Percentiles rank a stretch among this genome's conserved stretches.
These are phyloP conservation scores for Phoebastria nigripes DNA, from an alignment of 2,797 vertebrate species.

Conservation along the genomic window DNA sequence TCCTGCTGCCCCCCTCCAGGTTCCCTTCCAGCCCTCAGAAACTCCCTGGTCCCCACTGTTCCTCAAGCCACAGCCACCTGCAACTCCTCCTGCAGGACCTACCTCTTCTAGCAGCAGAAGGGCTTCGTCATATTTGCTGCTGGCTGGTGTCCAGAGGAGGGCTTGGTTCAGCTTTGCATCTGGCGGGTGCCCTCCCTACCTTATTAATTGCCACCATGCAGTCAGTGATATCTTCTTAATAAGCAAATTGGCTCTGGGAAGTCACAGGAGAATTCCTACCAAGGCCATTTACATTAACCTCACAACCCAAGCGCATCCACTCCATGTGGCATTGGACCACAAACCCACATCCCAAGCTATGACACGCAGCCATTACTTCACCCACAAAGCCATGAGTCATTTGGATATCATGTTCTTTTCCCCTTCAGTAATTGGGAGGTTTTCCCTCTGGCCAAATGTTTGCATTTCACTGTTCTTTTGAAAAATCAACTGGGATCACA, in stretches of 20 bases:
- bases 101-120: background rate
- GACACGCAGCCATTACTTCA: background rate
- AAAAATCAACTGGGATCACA: background rate
- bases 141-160: background rate
- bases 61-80: background rate
- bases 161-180: background rate
- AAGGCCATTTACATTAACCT: background rate
- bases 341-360: background rate
- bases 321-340: fast-evolving
- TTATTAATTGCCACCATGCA: background rate
- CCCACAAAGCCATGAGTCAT: constrained; percentile 1
- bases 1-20: background rate
- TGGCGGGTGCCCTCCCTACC: background rate
- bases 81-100: background rate
- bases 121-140: background rate
- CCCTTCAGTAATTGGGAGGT: background rate
- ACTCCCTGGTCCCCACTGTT: background rate
- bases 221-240: background rate
- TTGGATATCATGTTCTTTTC: background rate
- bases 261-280: background rate
- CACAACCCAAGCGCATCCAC: background rate
- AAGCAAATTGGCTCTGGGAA: background rate
- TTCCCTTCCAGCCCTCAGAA: background rate
- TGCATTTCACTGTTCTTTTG: background rate
- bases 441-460: background rate